Conservation (phyloP, 2,797 vertebrate species). For the Mormyrops boulengeri region DNA sequence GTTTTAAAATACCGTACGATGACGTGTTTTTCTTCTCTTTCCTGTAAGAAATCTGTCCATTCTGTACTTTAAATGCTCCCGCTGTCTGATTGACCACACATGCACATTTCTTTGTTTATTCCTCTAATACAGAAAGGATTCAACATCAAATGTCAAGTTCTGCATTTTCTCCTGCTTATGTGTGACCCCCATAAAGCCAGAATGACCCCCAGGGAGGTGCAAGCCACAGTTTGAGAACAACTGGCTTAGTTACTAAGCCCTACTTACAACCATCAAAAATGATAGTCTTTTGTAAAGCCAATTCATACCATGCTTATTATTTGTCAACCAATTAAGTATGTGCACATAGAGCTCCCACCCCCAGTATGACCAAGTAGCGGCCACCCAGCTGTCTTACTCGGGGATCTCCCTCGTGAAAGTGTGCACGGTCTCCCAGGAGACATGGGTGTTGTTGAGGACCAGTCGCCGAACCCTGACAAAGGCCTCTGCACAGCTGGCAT, state of each 20-base stretch:
- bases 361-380: too few species aligned
- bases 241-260: neutral
- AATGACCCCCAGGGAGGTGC: neutral
- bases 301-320: neutral
- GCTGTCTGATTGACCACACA: neutral
- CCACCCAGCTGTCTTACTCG: conserved; percentile 65
- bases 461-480: conserved; percentile 83
- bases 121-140: neutral
- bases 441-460: conserved; percentile 90
- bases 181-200: neutral
- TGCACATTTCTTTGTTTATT: neutral
- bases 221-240: neutral
- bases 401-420: conserved; percentile 81
- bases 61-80: neutral
- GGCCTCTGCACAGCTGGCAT: conserved; percentile 71
- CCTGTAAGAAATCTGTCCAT: neutral
- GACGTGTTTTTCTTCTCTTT: neutral
- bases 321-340: neutral
- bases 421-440: conserved; percentile 93
- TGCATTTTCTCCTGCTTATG: neutral
- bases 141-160: neutral
- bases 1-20: neutral
- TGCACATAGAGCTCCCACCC: neutral
- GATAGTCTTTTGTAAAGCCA: neutral
- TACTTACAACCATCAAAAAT: neutral